These are phyloP conservation scores for Choristoneura rosaceana DNA, from an alignment of 2,888 invertebrate genomes.

Conservation along the genomic window DNA sequence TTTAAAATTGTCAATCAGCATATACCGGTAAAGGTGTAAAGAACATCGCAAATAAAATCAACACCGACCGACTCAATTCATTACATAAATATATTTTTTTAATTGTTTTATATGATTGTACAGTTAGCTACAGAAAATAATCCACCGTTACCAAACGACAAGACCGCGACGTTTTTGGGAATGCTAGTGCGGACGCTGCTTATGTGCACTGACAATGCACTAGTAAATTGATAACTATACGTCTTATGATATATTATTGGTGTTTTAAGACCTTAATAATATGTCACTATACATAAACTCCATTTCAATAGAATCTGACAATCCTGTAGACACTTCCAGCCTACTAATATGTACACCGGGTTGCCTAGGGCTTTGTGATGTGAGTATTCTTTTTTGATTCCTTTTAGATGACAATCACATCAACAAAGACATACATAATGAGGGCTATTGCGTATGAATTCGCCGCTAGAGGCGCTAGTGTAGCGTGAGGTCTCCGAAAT, in stretches of 20 bases:
- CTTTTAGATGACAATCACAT: too few relatives aligned
- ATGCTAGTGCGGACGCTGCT: too few relatives aligned
- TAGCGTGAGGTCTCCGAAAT: too few relatives aligned
- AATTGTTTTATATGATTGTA: slow-evolving; percentile 18
- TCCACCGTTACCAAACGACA: background rate
- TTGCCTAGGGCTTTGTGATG: too few relatives aligned
- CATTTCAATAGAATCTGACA: too few relatives aligned
- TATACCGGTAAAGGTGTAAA: slow-evolving; percentile 4
- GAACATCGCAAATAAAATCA: slow-evolving; percentile 38
- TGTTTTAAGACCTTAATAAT: background rate
- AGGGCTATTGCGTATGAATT: too few relatives aligned
- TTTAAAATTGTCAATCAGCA: background rate
- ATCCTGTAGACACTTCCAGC: too few relatives aligned
- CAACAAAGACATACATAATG: too few relatives aligned
- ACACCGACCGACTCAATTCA: slow-evolving; percentile 51
- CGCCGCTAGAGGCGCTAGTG: too few relatives aligned
- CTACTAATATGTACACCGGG: too few relatives aligned
- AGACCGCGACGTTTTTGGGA: background rate
- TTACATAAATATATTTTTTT: slow-evolving; percentile 42
- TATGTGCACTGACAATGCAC: background rate
- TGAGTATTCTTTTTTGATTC: too few relatives aligned
- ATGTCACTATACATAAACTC: slow-evolving; percentile 1
- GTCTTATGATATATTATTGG: slow-evolving; percentile 1
- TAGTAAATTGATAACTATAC: background rate
- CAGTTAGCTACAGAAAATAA: slow-evolving; percentile 22